Conservation (phyloP, 2,113 vertebrate genomes). For the Thryonomys swinderianus region DNA sequence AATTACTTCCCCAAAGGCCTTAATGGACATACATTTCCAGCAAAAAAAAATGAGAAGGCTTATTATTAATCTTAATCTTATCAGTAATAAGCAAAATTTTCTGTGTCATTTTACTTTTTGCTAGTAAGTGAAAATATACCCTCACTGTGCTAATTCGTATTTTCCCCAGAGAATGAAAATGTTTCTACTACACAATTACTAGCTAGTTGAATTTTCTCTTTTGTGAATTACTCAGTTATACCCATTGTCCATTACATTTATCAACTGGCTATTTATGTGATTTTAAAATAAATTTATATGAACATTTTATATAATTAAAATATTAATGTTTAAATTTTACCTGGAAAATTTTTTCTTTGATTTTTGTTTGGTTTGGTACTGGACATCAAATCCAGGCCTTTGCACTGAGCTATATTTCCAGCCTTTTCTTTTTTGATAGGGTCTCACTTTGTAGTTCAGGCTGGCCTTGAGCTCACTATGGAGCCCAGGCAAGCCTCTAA, state of each 20-base stretch:
- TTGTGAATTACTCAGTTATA: background rate
- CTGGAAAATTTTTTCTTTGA: background rate
- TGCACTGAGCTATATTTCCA: background rate
- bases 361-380: background rate
- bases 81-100: background rate
- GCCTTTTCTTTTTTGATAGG: background rate
- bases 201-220: constrained; percentile 9
- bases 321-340: background rate
- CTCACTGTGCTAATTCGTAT: background rate
- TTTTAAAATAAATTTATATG: constrained; percentile 42
- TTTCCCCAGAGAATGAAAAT: background rate
- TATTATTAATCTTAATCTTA: background rate
- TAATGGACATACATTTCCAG: background rate
- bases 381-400: background rate
- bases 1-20: background rate
- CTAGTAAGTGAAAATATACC: constrained; percentile 28
- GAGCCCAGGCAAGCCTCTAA: too few relatives aligned
- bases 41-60: background rate
- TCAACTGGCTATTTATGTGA: background rate
- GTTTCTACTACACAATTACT: background rate
- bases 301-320: constrained; percentile 34
- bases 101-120: background rate
- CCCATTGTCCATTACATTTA: constrained; percentile 19
- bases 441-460: background rate
- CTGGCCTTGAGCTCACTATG: background rate